Percentiles rank a stretch among this genome's conserved stretches.
These are phyloP conservation scores for Lepus oiostolus DNA, from an alignment of 2,797 vertebrate genomes.

Conservation along the genomic window DNA sequence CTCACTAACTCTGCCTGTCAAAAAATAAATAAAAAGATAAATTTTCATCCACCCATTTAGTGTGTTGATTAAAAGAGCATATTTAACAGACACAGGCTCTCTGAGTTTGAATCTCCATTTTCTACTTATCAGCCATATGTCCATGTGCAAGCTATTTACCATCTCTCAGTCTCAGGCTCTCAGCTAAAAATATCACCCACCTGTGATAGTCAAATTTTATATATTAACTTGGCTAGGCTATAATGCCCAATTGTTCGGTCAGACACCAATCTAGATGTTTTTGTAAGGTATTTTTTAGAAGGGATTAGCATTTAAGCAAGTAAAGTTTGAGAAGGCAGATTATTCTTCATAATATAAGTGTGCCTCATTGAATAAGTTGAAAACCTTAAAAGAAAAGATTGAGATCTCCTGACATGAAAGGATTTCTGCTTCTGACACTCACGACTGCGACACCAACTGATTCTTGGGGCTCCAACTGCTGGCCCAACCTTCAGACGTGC, in stretches of 20 bases:
- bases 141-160: background rate
- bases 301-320: background rate
- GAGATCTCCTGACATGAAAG: background rate
- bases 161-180: background rate
- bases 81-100: background rate
- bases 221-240: background rate
- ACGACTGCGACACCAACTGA: background rate
- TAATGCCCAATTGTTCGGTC: background rate
- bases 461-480: background rate
- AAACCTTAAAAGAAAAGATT: background rate
- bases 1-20: too few species aligned
- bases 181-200: slow-evolving; percentile 11
- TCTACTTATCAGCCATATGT: background rate
- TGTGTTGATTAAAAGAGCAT: background rate
- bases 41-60: background rate
- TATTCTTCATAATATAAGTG: background rate
- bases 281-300: background rate
- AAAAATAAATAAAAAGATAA: background rate
- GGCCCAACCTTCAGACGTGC: background rate
- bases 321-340: background rate
- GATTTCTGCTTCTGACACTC: background rate
- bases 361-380: background rate
- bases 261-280: background rate
- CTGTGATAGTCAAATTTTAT: background rate
- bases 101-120: background rate